Base-by-base conservation (phyloP, 2,113 vertebrate genomes). In the Percopsis transmontana region DNA sequence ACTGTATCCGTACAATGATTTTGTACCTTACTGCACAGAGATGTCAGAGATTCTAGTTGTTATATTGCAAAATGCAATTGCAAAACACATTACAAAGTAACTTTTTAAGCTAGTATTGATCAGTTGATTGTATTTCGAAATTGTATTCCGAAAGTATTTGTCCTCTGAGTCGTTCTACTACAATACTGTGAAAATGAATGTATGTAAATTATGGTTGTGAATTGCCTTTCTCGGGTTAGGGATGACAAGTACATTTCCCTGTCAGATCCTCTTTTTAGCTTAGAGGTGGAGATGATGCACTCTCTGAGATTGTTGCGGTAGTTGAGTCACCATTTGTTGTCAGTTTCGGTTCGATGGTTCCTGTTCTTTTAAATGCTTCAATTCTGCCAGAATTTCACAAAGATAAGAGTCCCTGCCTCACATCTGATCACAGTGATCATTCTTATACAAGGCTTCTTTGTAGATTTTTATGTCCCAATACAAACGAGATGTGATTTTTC, bases 11-110 rank as follows among this genome's bases (percentile, higher is more conserved):
- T 60, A 47, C 14, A 72, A 66, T 60, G 68, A 72, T 81, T 60
- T 52, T 39, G 47, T 77, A 74, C 58, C 71, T 61, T 72, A 78
- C 72, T 85, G 83, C 84, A 87, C 88, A 89, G 80, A 67, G 86
- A 89, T 87, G 88, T 87, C 84, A 62, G 24, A 84, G 48, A 70
- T 63, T 71, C 21, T 58, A 39, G 42, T 45, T 45, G 42, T 45
- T 57, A 27, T 33, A 52, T 33, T 33, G 27, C 27, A n/a, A n/a
- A n/a, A n/a, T n/a, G n/a, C n/a, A n/a, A 52, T 33, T 33, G 27
- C 27, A 33, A 33, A 33, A 33, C 27, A 33, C 27, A 33, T 41
- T 67, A 45, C 9, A 73, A 60, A 38, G n/a, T 14, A 45, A 7
- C 61, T 8, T 27, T 57, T 70, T 58, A 48, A 16, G 67, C 40